Conservation (phyloP, 2,888 invertebrate species). For the Argyra leucocephala region DNA sequence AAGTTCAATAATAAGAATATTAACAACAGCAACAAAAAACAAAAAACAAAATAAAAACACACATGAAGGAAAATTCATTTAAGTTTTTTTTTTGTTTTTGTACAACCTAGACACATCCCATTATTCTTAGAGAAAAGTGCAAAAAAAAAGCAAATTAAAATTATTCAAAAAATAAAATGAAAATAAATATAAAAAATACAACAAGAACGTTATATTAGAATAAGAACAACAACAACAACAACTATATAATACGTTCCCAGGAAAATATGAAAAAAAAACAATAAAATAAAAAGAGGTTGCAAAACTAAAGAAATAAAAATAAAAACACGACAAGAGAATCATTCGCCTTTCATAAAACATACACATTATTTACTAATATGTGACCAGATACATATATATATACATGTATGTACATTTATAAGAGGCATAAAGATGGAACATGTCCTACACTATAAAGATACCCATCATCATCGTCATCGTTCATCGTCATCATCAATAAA, state of each 20-base stretch:
- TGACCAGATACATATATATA: too few species aligned
- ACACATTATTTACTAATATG: too few species aligned
- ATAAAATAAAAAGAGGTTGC: not conserved
- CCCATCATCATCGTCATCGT: not conserved
- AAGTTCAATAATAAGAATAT: not conserved
- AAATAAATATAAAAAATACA: too few species aligned
- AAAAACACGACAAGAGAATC: not conserved
- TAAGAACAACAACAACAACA: too few species aligned
- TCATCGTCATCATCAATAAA: not conserved
- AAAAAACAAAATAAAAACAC: not conserved
- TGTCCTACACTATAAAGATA: too few species aligned
- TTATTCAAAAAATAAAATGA: too few species aligned
- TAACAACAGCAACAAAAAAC: not conserved
- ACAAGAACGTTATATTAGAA: too few species aligned
- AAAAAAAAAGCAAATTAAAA: not conserved
- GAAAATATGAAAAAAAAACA: not conserved
- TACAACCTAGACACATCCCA: constrained; percentile 1
- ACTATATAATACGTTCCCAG: not conserved
- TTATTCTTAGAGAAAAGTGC: not conserved
- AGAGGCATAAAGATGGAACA: too few species aligned
- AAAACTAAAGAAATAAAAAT: not conserved
- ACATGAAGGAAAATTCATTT: too few species aligned
- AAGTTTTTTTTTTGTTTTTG: not conserved
- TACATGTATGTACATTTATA: too few species aligned
- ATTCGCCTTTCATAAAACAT: too few species aligned